phyloP scores from a whole-genome alignment of 2,113 vertebrate genomes.

The Pimephales promelas region DNA sequence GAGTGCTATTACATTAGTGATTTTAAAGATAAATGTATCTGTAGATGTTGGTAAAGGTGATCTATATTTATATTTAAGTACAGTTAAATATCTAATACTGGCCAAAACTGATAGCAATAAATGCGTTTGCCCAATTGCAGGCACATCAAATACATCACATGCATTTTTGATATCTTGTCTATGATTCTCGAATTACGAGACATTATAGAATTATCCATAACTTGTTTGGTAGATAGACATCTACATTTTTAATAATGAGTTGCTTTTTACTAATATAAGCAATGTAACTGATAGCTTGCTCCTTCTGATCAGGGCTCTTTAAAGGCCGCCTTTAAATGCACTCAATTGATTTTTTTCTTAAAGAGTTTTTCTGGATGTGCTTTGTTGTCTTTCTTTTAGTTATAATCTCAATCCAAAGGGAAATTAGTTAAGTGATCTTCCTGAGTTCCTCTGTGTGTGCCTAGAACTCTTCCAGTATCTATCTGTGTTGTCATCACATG shows the following conservation, averaged over 20 bases:
- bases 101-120: too few relatives aligned
- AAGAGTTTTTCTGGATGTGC: background rate
- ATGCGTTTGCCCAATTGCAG: constrained; percentile 16
- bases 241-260: background rate
- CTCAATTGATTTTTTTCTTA: constrained; percentile 6
- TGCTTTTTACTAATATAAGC: background rate
- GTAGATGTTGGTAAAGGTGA: background rate
- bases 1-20: too few relatives aligned
- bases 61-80: background rate
- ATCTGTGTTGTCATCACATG: constrained; percentile 29
- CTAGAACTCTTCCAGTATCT: constrained; percentile 11
- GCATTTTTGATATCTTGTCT: constrained; percentile 7
- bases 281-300: background rate
- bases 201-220: background rate
- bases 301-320: background rate
- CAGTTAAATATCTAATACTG: background rate
- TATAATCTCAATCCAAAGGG: constrained; percentile 20
- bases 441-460: background rate
- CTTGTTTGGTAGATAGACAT: background rate
- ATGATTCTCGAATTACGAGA: background rate
- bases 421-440: background rate
- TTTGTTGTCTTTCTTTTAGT: constrained; percentile 2
- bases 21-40: too few relatives aligned
- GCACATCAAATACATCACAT: background rate
- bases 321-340: background rate